Base-by-base conservation (phyloP, 2,888 invertebrate genomes). In the Drepanosiphum platanoidis region DNA sequence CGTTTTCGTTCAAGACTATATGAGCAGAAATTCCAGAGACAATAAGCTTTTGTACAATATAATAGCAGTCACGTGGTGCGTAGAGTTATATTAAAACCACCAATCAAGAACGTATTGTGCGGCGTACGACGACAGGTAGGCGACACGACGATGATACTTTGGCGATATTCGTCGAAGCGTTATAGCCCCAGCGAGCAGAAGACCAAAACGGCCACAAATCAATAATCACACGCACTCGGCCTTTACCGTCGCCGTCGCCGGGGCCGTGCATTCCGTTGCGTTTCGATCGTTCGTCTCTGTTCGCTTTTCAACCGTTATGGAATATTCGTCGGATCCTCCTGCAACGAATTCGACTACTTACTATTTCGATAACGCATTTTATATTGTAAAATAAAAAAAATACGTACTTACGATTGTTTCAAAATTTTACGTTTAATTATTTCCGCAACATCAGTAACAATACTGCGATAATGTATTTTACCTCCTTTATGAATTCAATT, bases 41-140 rank as follows among this genome's bases (percentile, higher is more conserved):
- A 71, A 81, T 81, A 71, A 58, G 71, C 81, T 81, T 71, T 81
- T 39, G 58, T 52, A 1, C 3, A 15, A n/a, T 52, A 18, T 8
- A 22, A 30, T 13, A 34, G 8, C 4, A 68, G 68, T n/a, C n/a
- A 68, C 13, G 34, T 71, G 1, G 27, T 27, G 9, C n/a, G n/a
- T n/a, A 9, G 34, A 15, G 18, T 46, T 1, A 5, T 78, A 78
- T 66, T 75, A 36, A 75, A 75, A 75, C 58, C 58, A 34, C 58
- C 58, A 75, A 75, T 75, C 75, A 58, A 58, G n/a, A 30, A 34
- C 75, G 58, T n/a, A 42, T 46, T 42, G 72, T 46, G 30, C 4
- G 13, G 61, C 27, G 34, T 30, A 5, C 30, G 64, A 18, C 30
- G 77, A 27, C 75, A 36, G 13, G 34, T 58, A 75, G 11, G 9